Evolutionary conservation across 1,140 invertebrate species (phyloP).

Genomic region (Choristoneura fumiferana): DNA sequence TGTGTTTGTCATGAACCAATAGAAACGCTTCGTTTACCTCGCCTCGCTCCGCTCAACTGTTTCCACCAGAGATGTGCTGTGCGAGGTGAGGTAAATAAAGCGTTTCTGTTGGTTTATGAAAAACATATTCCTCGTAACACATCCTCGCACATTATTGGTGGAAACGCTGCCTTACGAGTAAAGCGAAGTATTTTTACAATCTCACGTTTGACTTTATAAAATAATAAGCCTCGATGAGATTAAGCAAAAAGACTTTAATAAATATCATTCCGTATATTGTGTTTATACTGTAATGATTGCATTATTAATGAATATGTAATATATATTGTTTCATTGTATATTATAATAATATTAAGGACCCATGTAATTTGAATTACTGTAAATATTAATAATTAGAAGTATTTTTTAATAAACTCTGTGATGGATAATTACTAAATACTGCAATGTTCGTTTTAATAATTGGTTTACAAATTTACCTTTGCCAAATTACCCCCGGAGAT

Average conservation of each 20-base stretch:
- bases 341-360: neutral
- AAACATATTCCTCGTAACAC: too few relatives aligned
- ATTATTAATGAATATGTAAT: neutral
- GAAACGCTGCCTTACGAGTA: too few relatives aligned
- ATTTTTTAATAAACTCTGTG: neutral
- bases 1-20: too few relatives aligned
- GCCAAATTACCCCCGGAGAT: neutral
- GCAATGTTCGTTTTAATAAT: neutral
- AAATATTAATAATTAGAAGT: neutral
- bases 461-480: neutral
- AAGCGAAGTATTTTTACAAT: neutral
- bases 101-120: too few relatives aligned
- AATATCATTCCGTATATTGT: slow-evolving; percentile 9
- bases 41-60: too few relatives aligned
- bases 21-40: too few relatives aligned
- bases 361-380: neutral
- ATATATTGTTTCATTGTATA: neutral
- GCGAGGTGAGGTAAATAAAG: too few relatives aligned
- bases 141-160: too few relatives aligned
- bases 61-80: too few relatives aligned
- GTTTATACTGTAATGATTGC: slow-evolving; percentile 9
- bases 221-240: neutral
- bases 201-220: neutral
- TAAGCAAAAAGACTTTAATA: neutral
- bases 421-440: neutral